A percentile compares a stretch with the other conserved stretches of the same genome.
Evolutionary conservation across 2,113 vertebrate species (phyloP).

Genomic region (Dascyllus trimaculatus): DNA sequence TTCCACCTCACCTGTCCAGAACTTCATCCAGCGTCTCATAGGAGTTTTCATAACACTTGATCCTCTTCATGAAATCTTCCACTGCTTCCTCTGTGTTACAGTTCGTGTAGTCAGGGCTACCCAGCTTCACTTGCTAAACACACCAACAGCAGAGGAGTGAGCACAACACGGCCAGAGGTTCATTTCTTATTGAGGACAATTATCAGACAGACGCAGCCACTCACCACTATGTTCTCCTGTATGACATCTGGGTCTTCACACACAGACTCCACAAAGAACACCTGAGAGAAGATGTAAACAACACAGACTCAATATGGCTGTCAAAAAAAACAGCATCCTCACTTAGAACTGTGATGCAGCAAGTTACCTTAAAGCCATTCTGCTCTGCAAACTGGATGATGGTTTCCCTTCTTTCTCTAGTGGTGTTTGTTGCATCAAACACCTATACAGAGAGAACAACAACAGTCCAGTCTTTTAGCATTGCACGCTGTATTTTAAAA

Average conservation of each 20-base stretch:
- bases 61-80: slow-evolving; percentile 97
- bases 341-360: no score
- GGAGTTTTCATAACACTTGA: slow-evolving; percentile 96
- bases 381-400: slow-evolving; percentile 95
- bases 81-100: slow-evolving; percentile 94
- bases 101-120: slow-evolving; percentile 96
- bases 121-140: slow-evolving; percentile 95
- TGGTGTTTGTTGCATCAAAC: slow-evolving; percentile 99
- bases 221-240: slow-evolving; percentile 96
- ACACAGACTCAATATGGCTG: background rate
- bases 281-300: slow-evolving; percentile 78
- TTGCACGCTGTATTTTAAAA: no score
- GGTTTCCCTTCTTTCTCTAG: slow-evolving; percentile 93
- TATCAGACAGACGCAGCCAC: slow-evolving; percentile 55
- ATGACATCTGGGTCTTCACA: slow-evolving; percentile 98
- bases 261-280: slow-evolving; percentile 97
- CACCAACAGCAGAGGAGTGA: background rate
- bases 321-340: background rate
- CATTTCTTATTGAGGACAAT: background rate
- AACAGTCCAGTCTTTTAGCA: no score
- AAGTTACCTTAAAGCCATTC: slow-evolving; percentile 94
- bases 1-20: slow-evolving; percentile 89
- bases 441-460: slow-evolving; percentile 83
- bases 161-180: background rate
- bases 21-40: slow-evolving; percentile 95